Evolutionary conservation across 2,797 vertebrate species (phyloP), one percentile per base, ranked within the genome.

Genomic region (Tympanoctomys barrerae): DNA sequence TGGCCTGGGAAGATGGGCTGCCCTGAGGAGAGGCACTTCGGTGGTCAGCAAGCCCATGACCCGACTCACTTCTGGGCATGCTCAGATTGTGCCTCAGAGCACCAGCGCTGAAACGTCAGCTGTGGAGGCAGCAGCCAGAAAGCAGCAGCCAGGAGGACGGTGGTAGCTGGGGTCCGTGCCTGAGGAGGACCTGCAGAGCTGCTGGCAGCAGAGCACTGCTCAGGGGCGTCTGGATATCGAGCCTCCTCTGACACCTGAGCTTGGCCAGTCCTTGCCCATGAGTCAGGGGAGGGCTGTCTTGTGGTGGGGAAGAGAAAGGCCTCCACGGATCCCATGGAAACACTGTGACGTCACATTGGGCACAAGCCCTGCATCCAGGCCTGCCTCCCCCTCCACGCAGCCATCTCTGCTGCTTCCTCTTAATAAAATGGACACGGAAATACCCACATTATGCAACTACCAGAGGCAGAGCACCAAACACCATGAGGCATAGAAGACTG

Each of bases 301-400:
- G 8, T 61, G 36, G 36, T 39, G 66, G 12, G 7, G 21, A 52
- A 46, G 2, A 42, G 16, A 19, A 57, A 57, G 57, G 57, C 57
- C 57, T 12, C n/a, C 22, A 36, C 11, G 36, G 22, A 39, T 5
- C 42, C 7, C 31, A 7, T 0, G 1, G 54, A 59, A 57, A 54
- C 31, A 39, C 0, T 26, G 28, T 12, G 11, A 33, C 8, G 6
- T 54, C 13, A 70, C 12, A 39, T 62, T 84, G 24, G 42, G 33
- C 2, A 2, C 0, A 2, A 5, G 9, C 5, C 52, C 28, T 31
- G 28, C 18, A 13, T 16, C 21, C 26, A 1, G 16, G 19, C 24
- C 4, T 12, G 6, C 4, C 7, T 39, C 52, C 12, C 42, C 33
- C 36, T 1, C 13, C 4, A 33, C 7, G 10, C 5, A 33, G 36